Evolutionary conservation across 2,797 vertebrate genomes (phyloP).

Genomic region (Synanceia verrucosa): DNA sequence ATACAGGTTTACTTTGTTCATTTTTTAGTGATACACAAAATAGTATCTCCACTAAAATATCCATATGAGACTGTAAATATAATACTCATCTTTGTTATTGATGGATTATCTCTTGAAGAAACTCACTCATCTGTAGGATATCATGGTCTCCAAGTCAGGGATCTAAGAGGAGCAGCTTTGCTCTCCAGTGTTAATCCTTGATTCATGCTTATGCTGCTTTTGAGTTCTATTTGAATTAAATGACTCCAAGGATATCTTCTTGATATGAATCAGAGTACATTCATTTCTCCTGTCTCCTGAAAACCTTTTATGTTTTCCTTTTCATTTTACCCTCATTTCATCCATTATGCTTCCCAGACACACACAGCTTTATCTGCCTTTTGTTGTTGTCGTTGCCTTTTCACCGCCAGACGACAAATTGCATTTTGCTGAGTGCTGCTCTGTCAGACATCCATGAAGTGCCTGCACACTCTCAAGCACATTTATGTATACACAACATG

Average conservation of each 20-base stretch:
- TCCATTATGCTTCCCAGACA: conserved; percentile 64
- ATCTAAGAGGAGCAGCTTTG: conserved; percentile 2
- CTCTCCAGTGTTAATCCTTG: conserved; percentile 2
- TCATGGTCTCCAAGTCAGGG: neutral
- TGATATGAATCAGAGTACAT: conserved; percentile 58
- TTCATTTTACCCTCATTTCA: conserved; percentile 68
- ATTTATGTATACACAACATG: conserved; percentile 1
- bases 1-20: neutral
- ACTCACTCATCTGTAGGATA: neutral
- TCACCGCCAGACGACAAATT: conserved; percentile 65
- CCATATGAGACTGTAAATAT: neutral
- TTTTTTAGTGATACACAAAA: neutral
- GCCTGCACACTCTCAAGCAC: conserved; percentile 3
- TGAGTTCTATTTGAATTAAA: conserved; percentile 21
- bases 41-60: neutral
- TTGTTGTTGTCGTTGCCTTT: conserved; percentile 63
- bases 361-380: conserved; percentile 62
- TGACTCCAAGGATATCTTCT: conserved; percentile 36
- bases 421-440: conserved; percentile 57
- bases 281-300: conserved; percentile 50
- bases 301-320: conserved; percentile 69
- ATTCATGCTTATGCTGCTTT: neutral
- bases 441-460: conserved; percentile 31
- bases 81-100: neutral
- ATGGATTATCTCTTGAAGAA: neutral